Evolutionary conservation across 2,888 invertebrate genomes (phyloP).

Genomic region (Aspidapion aeneum): DNA sequence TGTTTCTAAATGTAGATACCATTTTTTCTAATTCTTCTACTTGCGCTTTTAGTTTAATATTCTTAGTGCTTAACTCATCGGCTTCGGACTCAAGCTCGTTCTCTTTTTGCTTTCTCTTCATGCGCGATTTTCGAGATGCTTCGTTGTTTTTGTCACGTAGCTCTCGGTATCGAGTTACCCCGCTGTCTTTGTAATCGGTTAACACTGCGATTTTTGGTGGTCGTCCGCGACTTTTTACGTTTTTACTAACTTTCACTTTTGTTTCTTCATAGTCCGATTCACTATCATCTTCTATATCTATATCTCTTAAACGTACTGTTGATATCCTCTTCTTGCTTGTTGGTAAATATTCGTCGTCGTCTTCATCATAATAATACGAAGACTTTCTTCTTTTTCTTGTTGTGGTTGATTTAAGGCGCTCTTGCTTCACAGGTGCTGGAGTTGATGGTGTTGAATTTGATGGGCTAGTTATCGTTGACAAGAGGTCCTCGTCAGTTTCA

Average conservation of each 20-base stretch:
- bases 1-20: slow-evolving; percentile 61
- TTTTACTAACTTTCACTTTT: neutral
- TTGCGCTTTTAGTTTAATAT: slow-evolving; percentile 60
- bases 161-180: slow-evolving; percentile 58
- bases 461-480: slow-evolving; percentile 18
- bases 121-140: slow-evolving; percentile 69
- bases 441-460: slow-evolving; percentile 17
- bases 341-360: slow-evolving; percentile 43
- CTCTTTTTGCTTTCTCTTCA: slow-evolving; percentile 64
- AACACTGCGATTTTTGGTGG: slow-evolving; percentile 51
- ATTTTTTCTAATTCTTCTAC: slow-evolving; percentile 66
- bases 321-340: slow-evolving; percentile 22
- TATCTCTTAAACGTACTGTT: slow-evolving; percentile 9
- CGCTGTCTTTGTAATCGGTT: slow-evolving; percentile 47
- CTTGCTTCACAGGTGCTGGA: neutral
- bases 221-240: slow-evolving; percentile 47
- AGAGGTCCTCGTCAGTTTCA: slow-evolving; percentile 22
- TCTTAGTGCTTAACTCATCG: slow-evolving; percentile 57
- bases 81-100: slow-evolving; percentile 47
- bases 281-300: slow-evolving; percentile 24
- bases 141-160: slow-evolving; percentile 75
- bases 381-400: slow-evolving; percentile 27
- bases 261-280: slow-evolving; percentile 30
- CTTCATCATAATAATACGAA: slow-evolving; percentile 29
- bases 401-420: slow-evolving; percentile 2